Evolutionary conservation across 2,888 invertebrate species (phyloP).

Genomic region (Cephus sareptanus): DNA sequence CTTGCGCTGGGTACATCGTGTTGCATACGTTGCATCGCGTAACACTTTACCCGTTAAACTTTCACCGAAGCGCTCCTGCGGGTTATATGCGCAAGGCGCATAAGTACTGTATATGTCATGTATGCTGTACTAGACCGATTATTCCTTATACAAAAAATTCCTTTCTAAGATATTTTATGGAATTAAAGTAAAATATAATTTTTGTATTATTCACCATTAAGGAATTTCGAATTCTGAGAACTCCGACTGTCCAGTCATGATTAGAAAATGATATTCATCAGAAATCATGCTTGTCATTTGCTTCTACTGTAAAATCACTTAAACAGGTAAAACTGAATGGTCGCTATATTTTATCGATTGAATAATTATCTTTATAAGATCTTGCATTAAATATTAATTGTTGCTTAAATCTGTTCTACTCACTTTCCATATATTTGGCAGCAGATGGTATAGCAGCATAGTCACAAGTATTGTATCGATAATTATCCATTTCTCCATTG

Average conservation of each 20-base stretch:
- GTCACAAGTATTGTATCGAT: constrained; percentile 50
- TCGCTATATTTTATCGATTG: neutral
- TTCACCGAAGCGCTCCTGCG: constrained; percentile 8
- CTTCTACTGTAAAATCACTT: neutral
- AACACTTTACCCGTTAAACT: constrained; percentile 15
- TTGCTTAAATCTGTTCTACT: constrained; percentile 33
- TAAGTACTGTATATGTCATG: neutral
- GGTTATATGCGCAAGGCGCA: neutral
- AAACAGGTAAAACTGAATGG: neutral
- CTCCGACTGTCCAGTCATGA: neutral
- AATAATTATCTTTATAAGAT: neutral
- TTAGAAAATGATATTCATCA: neutral
- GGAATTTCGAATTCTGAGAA: neutral
- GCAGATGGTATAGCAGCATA: constrained; percentile 50
- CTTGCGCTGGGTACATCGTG: neutral
- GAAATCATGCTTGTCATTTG: neutral
- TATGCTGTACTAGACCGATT: neutral
- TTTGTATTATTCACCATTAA: neutral
- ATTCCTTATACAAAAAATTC: neutral
- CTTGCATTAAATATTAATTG: neutral
- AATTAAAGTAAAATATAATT: neutral
- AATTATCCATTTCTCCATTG: constrained; percentile 18
- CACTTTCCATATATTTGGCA: constrained; percentile 55
- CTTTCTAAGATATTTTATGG: neutral
- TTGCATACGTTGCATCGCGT: constrained; percentile 10